These are phyloP conservation scores for Andrena flavipes DNA, from an alignment of 2,888 invertebrate species.

Conservation along the genomic window DNA sequence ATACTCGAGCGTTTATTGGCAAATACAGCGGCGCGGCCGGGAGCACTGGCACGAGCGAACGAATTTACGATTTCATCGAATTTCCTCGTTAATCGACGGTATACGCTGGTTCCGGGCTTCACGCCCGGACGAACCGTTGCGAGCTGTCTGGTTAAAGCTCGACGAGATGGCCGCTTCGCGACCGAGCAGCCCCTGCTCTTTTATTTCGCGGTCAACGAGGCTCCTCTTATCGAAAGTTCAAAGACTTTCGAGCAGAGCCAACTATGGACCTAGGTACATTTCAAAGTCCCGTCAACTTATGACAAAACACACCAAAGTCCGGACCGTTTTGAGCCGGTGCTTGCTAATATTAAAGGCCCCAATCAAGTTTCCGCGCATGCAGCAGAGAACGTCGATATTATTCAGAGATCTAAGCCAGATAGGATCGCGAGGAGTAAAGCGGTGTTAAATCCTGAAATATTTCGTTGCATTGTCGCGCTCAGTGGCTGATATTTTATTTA, in stretches of 20 bases:
- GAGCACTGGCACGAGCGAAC: conserved; percentile 63
- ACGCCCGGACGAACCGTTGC: conserved; percentile 66
- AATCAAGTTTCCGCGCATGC: background rate
- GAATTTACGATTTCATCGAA: conserved; percentile 81
- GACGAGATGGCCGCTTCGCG: conserved; percentile 56
- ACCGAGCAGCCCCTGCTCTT: conserved; percentile 24
- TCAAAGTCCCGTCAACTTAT: conserved; percentile 5
- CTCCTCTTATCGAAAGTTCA: conserved; percentile 43
- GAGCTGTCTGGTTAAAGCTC: conserved; percentile 57
- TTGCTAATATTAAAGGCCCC: background rate
- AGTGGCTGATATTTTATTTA: conserved; percentile 18
- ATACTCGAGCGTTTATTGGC: conserved; percentile 67
- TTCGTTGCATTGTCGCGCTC: background rate
- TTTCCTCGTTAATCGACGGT: conserved; percentile 79
- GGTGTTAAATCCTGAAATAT: background rate
- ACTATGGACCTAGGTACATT: conserved; percentile 10
- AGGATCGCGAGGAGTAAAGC: background rate
- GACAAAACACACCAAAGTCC: background rate
- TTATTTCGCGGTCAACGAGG: conserved; percentile 30
- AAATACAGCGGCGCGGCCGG: conserved; percentile 52
- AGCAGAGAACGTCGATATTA: background rate
- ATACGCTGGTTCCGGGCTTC: conserved; percentile 70
- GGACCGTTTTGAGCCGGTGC: conserved; percentile 1
- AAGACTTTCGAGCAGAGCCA: conserved; percentile 18
- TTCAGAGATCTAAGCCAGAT: background rate